A percentile compares a stretch with the other conserved stretches of the same genome.
Evolutionary conservation across 2,797 vertebrate species (phyloP).

Genomic region (Sebastes itinus): DNA sequence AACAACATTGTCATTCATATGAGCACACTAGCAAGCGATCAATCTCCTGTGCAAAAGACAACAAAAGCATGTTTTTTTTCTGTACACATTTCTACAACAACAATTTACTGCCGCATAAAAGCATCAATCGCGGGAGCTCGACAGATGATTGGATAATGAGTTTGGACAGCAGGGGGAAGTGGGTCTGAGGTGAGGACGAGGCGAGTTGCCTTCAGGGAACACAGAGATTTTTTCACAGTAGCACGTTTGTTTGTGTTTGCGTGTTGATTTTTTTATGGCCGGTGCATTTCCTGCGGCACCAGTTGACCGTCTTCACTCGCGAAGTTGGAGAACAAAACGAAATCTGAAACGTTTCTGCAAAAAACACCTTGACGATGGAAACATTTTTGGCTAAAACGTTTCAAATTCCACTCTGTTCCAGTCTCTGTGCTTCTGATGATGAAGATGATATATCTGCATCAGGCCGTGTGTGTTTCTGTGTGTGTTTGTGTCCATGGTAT

Average conservation of each 20-base stretch:
- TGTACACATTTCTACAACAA: neutral
- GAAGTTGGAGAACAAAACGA: slow-evolving; percentile 66
- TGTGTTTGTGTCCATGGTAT: neutral
- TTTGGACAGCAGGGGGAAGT: neutral
- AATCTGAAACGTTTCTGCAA: slow-evolving; percentile 92
- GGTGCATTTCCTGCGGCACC: neutral
- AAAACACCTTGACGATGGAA: slow-evolving; percentile 87
- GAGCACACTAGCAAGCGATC: neutral
- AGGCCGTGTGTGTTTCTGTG: neutral
- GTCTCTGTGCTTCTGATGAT: slow-evolving; percentile 52
- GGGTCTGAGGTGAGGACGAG: neutral
- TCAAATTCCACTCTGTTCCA: slow-evolving; percentile 88
- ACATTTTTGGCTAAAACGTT: slow-evolving; percentile 91
- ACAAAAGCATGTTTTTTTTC: neutral
- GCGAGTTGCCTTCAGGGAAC: neutral
- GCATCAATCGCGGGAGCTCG: neutral
- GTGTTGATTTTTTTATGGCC: neutral
- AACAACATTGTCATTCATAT: neutral
- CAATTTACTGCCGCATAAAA: neutral
- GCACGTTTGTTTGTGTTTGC: neutral
- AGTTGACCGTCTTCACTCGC: slow-evolving; percentile 14
- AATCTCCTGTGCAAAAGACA: neutral
- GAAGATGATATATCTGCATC: neutral
- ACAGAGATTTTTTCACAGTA: neutral
- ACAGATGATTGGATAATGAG: neutral